These are phyloP conservation scores for Zootermopsis nevadensis DNA, from an alignment of 2,888 invertebrate genomes.

Conservation along the genomic window DNA sequence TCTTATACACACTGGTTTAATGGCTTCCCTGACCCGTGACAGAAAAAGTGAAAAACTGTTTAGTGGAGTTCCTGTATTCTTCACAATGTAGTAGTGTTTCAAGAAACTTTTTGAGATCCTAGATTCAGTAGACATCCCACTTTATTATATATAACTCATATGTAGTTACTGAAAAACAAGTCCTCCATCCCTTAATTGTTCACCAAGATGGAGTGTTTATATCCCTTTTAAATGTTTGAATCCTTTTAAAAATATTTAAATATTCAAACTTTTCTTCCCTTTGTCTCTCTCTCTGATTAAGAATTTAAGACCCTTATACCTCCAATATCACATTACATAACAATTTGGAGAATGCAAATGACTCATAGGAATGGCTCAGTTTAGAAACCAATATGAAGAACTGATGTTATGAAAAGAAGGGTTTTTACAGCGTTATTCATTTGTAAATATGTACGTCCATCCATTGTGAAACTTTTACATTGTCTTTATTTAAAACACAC, in stretches of 20 bases:
- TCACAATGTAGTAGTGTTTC: constrained; percentile 27
- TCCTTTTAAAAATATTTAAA: constrained; percentile 32
- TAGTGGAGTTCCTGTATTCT: constrained; percentile 34
- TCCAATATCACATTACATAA: constrained; percentile 23
- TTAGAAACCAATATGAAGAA: not conserved
- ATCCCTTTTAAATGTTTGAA: constrained; percentile 48
- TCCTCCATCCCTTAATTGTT: constrained; percentile 36
- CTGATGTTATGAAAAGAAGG: constrained; percentile 17
- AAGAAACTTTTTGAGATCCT: constrained; percentile 26
- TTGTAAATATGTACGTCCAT: constrained; percentile 46
- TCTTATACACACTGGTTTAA: too few relatives aligned
- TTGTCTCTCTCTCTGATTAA: constrained; percentile 22
- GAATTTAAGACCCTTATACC: constrained; percentile 1
- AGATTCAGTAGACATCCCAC: constrained; percentile 36
- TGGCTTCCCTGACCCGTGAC: constrained; percentile 9
- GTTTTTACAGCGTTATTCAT: constrained; percentile 30
- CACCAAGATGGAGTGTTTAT: constrained; percentile 43
- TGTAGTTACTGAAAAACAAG: constrained; percentile 26
- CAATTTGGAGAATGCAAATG: constrained; percentile 24
- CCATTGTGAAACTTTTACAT: constrained; percentile 42
- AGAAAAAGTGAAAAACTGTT: constrained; percentile 18
- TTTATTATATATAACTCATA: constrained; percentile 34
- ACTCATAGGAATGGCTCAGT: constrained; percentile 27
- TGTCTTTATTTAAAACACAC: constrained; percentile 21
- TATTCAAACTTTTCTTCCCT: constrained; percentile 33